Conservation (phyloP, 2,888 invertebrate species). For the Rhagonycha fulva region DNA sequence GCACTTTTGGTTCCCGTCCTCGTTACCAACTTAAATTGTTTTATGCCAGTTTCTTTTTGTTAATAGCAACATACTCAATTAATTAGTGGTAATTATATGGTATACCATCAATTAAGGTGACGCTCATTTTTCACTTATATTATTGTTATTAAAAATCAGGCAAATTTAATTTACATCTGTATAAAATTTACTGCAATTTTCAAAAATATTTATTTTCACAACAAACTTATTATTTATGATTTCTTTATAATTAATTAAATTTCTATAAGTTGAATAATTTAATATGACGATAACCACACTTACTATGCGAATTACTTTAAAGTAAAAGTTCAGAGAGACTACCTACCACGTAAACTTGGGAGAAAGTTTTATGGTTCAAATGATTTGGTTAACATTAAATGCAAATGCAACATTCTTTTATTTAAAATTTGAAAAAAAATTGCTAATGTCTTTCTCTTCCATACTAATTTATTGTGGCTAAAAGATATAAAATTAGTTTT, state of each 20-base stretch:
- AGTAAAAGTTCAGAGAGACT: not conserved
- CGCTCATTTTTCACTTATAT: not conserved
- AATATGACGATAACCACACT: not conserved
- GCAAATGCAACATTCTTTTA: not conserved
- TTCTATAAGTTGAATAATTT: not conserved
- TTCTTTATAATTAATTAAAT: not conserved
- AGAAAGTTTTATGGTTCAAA: not conserved
- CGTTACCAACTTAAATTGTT: not conserved
- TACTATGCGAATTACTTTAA: not conserved
- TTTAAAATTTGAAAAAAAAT: not conserved
- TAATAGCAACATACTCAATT: not conserved
- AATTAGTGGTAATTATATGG: not conserved
- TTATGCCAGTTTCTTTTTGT: not conserved
- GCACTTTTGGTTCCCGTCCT: not conserved
- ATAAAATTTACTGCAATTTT: not conserved
- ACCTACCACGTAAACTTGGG: not conserved
- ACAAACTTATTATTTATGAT: not conserved
- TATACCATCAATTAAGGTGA: not conserved
- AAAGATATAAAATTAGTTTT: too few relatives aligned
- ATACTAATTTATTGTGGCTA: not conserved
- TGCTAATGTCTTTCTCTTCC: not conserved
- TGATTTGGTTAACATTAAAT: not conserved
- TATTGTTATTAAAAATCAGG: not conserved
- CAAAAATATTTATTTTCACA: not conserved
- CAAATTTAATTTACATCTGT: not conserved